These are phyloP conservation scores for Ladona fulva DNA, from an alignment of 1,140 invertebrate genomes.

Conservation along the genomic window DNA sequence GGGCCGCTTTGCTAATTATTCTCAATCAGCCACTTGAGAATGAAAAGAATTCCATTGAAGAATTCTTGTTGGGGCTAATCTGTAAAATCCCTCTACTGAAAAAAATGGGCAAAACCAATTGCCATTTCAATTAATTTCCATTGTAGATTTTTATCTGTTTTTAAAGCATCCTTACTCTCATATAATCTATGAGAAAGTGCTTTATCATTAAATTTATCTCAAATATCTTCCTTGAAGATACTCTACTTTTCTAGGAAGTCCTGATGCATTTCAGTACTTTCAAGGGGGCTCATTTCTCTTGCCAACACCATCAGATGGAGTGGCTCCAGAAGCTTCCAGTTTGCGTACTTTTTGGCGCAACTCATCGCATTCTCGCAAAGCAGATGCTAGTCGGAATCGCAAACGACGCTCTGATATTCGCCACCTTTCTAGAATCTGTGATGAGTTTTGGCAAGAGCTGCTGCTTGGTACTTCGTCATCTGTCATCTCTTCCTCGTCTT, in stretches of 20 bases:
- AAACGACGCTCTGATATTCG: not conserved
- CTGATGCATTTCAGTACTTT: not conserved
- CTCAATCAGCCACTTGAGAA: not conserved
- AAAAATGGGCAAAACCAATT: not conserved
- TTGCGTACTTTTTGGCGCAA: not conserved
- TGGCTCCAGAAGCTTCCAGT: not conserved
- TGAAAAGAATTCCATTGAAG: not conserved
- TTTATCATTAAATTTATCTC: not conserved
- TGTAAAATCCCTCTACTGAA: not conserved
- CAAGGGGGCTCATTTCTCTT: constrained; percentile 1
- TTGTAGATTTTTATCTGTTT: not conserved
- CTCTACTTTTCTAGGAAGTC: not conserved
- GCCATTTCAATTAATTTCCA: not conserved
- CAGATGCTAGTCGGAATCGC: not conserved
- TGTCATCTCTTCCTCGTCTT: not conserved
- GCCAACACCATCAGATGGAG: not conserved
- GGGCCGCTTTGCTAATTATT: not conserved
- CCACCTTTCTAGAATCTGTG: not conserved
- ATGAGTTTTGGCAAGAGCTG: not conserved
- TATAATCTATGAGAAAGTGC: not conserved
- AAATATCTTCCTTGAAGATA: not conserved
- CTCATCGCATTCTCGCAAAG: constrained; percentile 3
- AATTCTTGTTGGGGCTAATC: not conserved
- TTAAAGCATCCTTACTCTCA: not conserved
- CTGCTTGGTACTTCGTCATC: not conserved